Base-by-base conservation (phyloP, 2,888 invertebrate species). In the Scaptomyza flava region DNA sequence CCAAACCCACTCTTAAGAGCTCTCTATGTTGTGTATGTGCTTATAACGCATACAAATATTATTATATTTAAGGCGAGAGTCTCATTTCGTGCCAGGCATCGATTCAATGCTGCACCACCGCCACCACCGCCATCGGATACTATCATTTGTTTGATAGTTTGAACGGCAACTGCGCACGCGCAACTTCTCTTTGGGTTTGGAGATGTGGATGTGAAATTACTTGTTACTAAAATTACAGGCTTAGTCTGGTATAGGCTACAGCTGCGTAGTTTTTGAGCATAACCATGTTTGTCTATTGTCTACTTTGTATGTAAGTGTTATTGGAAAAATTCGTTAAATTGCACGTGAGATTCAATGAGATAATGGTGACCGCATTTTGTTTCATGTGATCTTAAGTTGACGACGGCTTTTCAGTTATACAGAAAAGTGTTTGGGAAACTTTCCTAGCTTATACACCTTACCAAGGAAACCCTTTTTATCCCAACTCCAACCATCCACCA, bases 1-100 rank as follows among this genome's bases (percentile, higher is more conserved):
- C 23, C 27, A n/a, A 8, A 1, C 45, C 11, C 27, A 17, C 43
- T 23, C 12, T 38, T 14, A 14, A 50, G 27, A 12, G 11, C 23
- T 38, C 23, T 61, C 50, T 57, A 48, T 62, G 56, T 53, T 34
- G 23, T 61, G 52, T 60, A 48, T 62, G 56, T 57, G 68, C 54
- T 30, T 50, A 71, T 64, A 86, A 88, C 89, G 85, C 87, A 81
- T 88, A 87, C 73, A 87, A 84, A 88, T 88, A 88, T 84, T 88
- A 88, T 84, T 88, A 84, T 74, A 72, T 77, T 80, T 69, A 64
- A 70, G 70, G 56, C 70, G 60, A 69, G 68, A 66, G 36, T 36
- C 70, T 66, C 70, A 78, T 77, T 85, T 77, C 84, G 89, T 89
- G 89, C 85, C 74, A 64, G 66, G 68, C 77, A 77, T 79, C 81